Conservation (phyloP, 1,140 invertebrate genomes). For the Euura lappo region DNA sequence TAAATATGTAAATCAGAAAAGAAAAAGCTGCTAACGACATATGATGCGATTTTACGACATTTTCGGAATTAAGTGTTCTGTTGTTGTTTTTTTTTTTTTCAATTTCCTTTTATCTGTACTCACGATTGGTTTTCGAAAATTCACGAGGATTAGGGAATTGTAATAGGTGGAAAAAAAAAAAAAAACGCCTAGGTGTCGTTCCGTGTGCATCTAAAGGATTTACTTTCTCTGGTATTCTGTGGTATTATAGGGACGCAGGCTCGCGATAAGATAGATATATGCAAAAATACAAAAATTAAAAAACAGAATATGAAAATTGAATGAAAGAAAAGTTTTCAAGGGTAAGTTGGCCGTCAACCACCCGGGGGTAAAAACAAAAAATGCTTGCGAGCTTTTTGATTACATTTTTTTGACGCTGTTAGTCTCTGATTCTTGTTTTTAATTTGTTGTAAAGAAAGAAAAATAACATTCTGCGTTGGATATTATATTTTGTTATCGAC, state of each 20-base stretch:
- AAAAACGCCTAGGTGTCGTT: neutral
- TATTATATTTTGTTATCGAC: no score
- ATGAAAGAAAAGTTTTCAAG: neutral
- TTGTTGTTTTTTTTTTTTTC: neutral
- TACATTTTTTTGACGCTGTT: neutral
- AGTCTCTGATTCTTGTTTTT: neutral
- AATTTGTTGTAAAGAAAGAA: neutral
- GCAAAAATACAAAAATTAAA: neutral
- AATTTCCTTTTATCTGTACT: neutral
- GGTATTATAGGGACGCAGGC: neutral
- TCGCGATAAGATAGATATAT: neutral
- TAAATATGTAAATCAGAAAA: no score
- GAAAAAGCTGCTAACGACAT: no score
- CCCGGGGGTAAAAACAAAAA: no score
- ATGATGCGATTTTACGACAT: no score
- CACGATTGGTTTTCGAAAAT: no score
- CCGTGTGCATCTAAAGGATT: neutral
- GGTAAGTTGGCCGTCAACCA: neutral
- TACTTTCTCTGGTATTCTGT: conserved; percentile 5
- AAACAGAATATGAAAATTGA: no score
- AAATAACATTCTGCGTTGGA: no score
- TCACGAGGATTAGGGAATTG: no score
- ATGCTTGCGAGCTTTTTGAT: no score
- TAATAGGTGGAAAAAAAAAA: no score
- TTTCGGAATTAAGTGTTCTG: no score